Base-by-base conservation (phyloP, 2,113 vertebrate species). In the Leucosticte australis region DNA sequence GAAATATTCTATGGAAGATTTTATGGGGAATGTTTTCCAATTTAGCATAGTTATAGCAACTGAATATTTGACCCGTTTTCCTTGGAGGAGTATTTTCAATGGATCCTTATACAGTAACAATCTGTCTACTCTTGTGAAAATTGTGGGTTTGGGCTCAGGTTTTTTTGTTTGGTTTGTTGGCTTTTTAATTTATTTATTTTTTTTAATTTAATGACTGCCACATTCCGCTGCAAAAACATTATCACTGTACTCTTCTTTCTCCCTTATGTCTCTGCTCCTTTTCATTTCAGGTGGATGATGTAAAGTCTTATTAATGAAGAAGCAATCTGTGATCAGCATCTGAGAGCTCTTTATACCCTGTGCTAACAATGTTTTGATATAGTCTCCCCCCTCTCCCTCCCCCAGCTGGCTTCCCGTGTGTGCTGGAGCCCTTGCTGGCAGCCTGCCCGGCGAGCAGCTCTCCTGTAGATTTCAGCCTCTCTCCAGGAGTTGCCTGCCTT, bases 401-500 rank as follows among this genome's bases (percentile, higher is more conserved):
- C 55, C 33, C 91, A 60, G 60, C 93, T 92, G 96, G 78, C 96
- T 97, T 96, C 96, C 95, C 46, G 19, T 53, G 73, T 69, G 73
- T 31, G 73, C 63, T 33, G 55, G 89, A 95, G 97, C 94, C 94
- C 95, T 97, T 77, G 89, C 96, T 98, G 98, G 98, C 98, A 95
- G 98, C 53, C 86, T 97, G 98, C 98, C 98, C 93, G 12, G 96
- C 96, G 57, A 97, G 96, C 97, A 77, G 97, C 92, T 93, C 95
- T 96, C 96, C 96, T 75, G 96, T 94, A 95, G 97, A 97, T 97
- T 97, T 94, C 96, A 53, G 96, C 95, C 96, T 96, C 97, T 97
- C 98, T 97, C 97, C 96, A 97, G 98, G 98, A 98, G 97, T 47
- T 87, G 98, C 97, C 96, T 97, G 98, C 97, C 97, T 98, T 95